Evolutionary conservation across 2,113 vertebrate species (phyloP).

Genomic region (Nesogale talazaci): DNA sequence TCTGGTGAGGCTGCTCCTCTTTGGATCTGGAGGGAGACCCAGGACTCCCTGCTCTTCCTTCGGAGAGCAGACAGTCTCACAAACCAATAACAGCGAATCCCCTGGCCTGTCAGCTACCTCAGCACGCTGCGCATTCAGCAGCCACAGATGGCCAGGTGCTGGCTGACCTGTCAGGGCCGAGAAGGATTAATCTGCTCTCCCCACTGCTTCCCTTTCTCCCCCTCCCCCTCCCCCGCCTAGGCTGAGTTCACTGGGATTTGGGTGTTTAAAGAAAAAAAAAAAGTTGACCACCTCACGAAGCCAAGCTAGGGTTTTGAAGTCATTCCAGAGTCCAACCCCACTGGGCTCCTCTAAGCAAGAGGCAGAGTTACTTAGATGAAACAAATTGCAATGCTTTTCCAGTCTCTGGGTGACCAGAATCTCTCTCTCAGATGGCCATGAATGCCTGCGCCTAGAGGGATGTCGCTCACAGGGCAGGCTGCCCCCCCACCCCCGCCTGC

Average conservation of each 20-base stretch:
- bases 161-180: background rate
- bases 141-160: background rate
- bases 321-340: background rate
- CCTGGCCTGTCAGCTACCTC: background rate
- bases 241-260: constrained; percentile 33
- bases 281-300: background rate
- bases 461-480: background rate
- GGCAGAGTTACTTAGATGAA: fast-evolving
- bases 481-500: background rate
- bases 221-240: background rate
- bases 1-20: background rate
- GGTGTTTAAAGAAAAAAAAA: background rate
- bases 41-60: background rate
- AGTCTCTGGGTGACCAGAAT: background rate
- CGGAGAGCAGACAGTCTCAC: constrained; percentile 40
- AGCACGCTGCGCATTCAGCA: background rate
- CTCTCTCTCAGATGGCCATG: background rate
- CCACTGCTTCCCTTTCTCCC: background rate
- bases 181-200: background rate
- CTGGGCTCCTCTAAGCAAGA: background rate
- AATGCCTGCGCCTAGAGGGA: fast-evolving
- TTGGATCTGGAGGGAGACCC: background rate
- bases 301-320: background rate
- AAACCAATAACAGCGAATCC: constrained; percentile 53
- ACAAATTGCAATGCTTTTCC: background rate